These are phyloP conservation scores for Notamacropus eugenii DNA, from an alignment of 2,797 vertebrate species.

Conservation along the genomic window DNA sequence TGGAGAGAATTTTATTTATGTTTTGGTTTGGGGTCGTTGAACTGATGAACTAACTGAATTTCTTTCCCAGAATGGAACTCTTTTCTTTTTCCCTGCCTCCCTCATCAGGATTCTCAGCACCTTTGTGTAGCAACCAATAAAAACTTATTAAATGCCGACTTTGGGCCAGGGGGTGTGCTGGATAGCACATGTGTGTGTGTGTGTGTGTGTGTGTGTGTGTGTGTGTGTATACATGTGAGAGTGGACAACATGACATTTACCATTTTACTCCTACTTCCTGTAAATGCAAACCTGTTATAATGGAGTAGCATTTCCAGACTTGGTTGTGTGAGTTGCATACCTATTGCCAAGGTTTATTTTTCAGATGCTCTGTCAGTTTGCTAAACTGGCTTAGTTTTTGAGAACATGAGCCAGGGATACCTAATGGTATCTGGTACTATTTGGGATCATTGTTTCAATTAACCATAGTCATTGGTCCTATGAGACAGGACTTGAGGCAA, in stretches of 20 bases:
- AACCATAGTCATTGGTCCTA: not conserved
- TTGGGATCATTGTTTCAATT: not conserved
- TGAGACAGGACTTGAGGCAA: not conserved
- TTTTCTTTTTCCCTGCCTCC: not conserved
- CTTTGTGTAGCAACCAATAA: not conserved
- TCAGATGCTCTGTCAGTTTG: not conserved
- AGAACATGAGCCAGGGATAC: not conserved
- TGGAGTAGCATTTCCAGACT: not conserved
- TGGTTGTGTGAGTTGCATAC: not conserved
- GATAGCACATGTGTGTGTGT: not conserved
- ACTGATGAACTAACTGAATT: not conserved
- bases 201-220: not conserved
- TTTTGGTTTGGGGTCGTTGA: slow-evolving; percentile 13
- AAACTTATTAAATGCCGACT: not conserved
- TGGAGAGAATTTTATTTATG: not conserved
- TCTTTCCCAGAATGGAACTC: slow-evolving; percentile 20
- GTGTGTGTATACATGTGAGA: not conserved
- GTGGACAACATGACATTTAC: not conserved
- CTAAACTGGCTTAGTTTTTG: not conserved
- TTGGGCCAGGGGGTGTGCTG: not conserved
- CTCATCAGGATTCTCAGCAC: not conserved
- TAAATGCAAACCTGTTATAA: not conserved
- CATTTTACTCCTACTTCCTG: not conserved
- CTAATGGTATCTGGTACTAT: not conserved
- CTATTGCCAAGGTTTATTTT: not conserved